A percentile compares a stretch with the other conserved stretches of the same genome.
Evolutionary conservation across 2,888 invertebrate genomes (phyloP).

Genomic region (Cistogaster globosa): DNA sequence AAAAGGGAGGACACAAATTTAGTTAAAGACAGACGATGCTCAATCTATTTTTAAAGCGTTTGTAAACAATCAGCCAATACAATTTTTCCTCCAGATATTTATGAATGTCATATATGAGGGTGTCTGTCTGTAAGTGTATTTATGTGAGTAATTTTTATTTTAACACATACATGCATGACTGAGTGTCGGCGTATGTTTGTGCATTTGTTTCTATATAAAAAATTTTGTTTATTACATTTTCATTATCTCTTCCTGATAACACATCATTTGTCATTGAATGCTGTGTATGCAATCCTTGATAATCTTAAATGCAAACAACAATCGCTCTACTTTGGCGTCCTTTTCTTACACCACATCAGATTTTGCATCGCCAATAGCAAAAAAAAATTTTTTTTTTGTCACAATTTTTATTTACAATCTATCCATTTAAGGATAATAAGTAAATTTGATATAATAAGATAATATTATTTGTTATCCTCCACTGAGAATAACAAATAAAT

Average conservation of each 20-base stretch:
- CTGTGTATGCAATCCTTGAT: conserved; percentile 66
- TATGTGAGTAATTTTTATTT: conserved; percentile 20
- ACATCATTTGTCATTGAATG: conserved; percentile 69
- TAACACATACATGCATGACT: not conserved
- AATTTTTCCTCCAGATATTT: conserved; percentile 3
- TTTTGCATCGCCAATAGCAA: conserved; percentile 15
- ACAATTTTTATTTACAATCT: conserved; percentile 51
- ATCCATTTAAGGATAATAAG: no score
- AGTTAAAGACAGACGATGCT: conserved; percentile 32
- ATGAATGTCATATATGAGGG: conserved; percentile 6
- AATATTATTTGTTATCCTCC: no score
- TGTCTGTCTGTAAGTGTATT: conserved; percentile 5
- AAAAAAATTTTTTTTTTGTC: conserved; percentile 17
- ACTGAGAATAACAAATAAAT: no score
- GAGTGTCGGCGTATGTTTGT: no score
- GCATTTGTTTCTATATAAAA: conserved; percentile 16
- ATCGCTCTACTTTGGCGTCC: conserved; percentile 7
- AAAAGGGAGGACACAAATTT: conserved; percentile 27
- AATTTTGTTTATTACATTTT: conserved; percentile 70
- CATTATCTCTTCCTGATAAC: conserved; percentile 70
- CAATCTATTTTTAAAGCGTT: not conserved
- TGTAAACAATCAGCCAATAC: conserved; percentile 34
- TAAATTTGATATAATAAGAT: no score
- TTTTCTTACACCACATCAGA: not conserved
- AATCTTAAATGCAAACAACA: conserved; percentile 65